Evolutionary conservation across 2,888 invertebrate species (phyloP).

Genomic region (Rhogogaster chlorosoma): DNA sequence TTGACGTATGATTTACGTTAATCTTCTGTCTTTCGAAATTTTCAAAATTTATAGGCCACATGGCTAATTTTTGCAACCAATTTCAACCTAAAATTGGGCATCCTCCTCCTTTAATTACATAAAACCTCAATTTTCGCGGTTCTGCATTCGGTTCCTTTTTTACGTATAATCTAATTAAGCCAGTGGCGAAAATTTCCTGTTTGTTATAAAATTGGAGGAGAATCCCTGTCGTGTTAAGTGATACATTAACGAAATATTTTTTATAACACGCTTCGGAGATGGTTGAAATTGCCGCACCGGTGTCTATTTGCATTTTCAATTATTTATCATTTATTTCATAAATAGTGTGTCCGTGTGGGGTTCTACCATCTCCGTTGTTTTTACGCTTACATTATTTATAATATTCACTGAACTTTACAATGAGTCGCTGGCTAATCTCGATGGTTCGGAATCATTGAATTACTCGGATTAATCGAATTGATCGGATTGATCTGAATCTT

Average conservation of each 20-base stretch:
- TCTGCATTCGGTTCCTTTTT: slow-evolving; percentile 4
- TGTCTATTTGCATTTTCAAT: slow-evolving; percentile 52
- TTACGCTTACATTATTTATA: neutral
- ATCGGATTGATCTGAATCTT: slow-evolving; percentile 22
- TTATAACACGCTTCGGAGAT: slow-evolving; percentile 47
- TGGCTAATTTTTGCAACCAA: slow-evolving; percentile 46
- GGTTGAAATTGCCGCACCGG: slow-evolving; percentile 43
- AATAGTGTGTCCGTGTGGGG: slow-evolving; percentile 40
- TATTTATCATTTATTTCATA: slow-evolving; percentile 42
- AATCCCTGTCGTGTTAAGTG: slow-evolving; percentile 39
- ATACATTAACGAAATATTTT: slow-evolving; percentile 32
- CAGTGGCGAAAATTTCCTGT: slow-evolving; percentile 6
- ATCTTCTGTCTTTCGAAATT: too few relatives aligned
- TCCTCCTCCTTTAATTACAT: slow-evolving; percentile 44
- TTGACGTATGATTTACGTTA: too few relatives aligned
- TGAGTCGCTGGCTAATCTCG: slow-evolving; percentile 11
- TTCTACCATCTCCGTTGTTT: slow-evolving; percentile 26
- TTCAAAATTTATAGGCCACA: slow-evolving; percentile 54
- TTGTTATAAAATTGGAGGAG: slow-evolving; percentile 47
- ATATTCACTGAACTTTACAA: neutral
- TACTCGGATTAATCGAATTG: slow-evolving; percentile 11
- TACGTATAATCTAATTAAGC: slow-evolving; percentile 20
- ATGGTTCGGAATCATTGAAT: slow-evolving; percentile 14
- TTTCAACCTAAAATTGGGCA: slow-evolving; percentile 36
- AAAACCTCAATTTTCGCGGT: slow-evolving; percentile 26